Evolutionary conservation across 2,113 vertebrate genomes (phyloP).

Genomic region (Columba livia): DNA sequence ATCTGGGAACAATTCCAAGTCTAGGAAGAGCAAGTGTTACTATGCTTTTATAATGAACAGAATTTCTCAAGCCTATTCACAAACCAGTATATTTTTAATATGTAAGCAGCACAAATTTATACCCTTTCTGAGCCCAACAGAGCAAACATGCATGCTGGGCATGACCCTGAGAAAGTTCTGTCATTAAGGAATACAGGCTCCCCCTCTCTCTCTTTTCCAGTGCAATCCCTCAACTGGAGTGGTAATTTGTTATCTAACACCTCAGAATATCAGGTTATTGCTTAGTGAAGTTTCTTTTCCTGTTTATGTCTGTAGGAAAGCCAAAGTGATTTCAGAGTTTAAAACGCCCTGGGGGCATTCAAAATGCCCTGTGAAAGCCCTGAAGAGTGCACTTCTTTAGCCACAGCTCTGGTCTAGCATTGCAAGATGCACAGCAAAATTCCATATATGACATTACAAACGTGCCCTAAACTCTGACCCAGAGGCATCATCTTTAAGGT

Average conservation of each 20-base stretch:
- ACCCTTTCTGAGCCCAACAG: background rate
- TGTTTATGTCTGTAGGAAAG: background rate
- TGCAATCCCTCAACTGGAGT: background rate
- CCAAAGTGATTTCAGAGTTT: background rate
- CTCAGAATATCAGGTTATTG: background rate
- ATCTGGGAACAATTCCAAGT: background rate
- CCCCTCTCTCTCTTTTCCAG: background rate
- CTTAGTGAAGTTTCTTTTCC: background rate
- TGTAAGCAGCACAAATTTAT: background rate
- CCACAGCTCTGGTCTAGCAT: background rate
- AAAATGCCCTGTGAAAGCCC: background rate
- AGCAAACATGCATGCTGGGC: accelerated
- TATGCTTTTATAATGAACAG: background rate
- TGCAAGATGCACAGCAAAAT: background rate
- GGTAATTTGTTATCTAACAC: background rate
- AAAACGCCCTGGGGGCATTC: background rate
- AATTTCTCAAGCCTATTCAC: background rate
- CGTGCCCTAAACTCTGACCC: accelerated
- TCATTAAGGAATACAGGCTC: background rate
- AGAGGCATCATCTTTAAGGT: background rate
- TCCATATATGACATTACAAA: background rate
- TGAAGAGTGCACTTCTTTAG: background rate
- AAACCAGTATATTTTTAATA: background rate
- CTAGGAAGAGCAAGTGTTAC: background rate
- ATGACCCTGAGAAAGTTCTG: background rate